These are phyloP conservation scores for Dicranocentrus wangi DNA, from an alignment of 2,888 invertebrate genomes.

Conservation along the genomic window DNA sequence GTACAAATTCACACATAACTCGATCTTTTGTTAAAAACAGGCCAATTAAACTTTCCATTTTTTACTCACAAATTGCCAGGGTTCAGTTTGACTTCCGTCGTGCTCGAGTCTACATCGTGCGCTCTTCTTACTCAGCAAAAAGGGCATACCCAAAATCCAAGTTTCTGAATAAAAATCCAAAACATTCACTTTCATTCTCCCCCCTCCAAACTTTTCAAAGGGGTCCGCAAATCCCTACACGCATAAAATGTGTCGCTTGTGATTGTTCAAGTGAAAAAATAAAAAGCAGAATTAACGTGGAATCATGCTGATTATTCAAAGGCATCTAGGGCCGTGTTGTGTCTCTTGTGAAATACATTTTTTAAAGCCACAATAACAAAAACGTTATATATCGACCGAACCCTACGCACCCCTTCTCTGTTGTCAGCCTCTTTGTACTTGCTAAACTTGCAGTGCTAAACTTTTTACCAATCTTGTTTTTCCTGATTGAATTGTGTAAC, in stretches of 20 bases:
- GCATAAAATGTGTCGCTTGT: slow-evolving; percentile 15
- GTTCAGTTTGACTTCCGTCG: slow-evolving; percentile 58
- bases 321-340: background rate
- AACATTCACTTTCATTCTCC: background rate
- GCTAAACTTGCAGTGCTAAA: no score
- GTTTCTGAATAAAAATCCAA: slow-evolving; percentile 20
- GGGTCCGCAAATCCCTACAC: background rate
- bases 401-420: background rate
- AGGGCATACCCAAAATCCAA: background rate
- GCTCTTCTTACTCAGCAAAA: background rate
- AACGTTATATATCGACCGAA: background rate
- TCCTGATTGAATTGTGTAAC: slow-evolving; percentile 11
- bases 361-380: slow-evolving; percentile 34
- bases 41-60: slow-evolving; percentile 66
- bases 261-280: slow-evolving; percentile 49
- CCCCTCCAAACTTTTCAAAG: slow-evolving; percentile 10
- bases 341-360: slow-evolving; percentile 16
- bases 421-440: no score
- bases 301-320: slow-evolving; percentile 61
- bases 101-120: slow-evolving; percentile 38
- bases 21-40: slow-evolving; percentile 23
- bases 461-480: slow-evolving; percentile 26
- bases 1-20: no score
- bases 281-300: slow-evolving; percentile 25
- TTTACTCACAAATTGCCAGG: slow-evolving; percentile 40